phyloP scores from a whole-genome alignment of 2,888 invertebrate species.

The Drosophila formosana region DNA sequence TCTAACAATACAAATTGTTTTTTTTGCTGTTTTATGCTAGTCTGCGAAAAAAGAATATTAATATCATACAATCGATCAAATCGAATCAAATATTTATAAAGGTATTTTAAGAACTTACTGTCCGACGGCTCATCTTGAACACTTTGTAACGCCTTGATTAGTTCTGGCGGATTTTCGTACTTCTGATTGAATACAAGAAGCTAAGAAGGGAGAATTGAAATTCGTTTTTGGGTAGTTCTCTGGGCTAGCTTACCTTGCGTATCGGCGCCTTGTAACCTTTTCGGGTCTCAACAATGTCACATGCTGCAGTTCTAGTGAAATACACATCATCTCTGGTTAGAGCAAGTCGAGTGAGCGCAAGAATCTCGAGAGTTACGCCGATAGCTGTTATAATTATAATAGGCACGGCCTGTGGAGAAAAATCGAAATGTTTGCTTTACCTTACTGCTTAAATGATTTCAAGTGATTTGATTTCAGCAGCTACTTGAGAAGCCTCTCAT shows the following conservation, averaged over 20 bases:
- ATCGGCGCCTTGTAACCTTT: conserved; percentile 50
- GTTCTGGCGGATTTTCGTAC: conserved; percentile 56
- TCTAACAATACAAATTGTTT: no score
- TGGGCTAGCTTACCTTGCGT: conserved; percentile 61
- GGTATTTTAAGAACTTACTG: background rate
- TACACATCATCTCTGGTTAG: conserved; percentile 73
- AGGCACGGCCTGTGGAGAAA: conserved; percentile 66
- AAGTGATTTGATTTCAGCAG: conserved; percentile 20
- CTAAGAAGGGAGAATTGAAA: conserved; percentile 20
- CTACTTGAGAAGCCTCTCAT: conserved; percentile 12
- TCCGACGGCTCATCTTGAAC: conserved; percentile 12
- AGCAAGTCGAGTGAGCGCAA: conserved; percentile 36
- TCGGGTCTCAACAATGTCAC: conserved; percentile 68
- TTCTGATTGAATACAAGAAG: conserved; percentile 55
- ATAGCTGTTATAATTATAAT: conserved; percentile 37
- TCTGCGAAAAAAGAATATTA: no score
- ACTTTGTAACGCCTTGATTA: conserved; percentile 59
- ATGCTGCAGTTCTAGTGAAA: conserved; percentile 55
- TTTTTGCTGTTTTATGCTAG: no score
- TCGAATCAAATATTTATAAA: no score
- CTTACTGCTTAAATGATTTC: conserved; percentile 7
- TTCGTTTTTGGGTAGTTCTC: background rate
- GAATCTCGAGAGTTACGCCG: conserved; percentile 42
- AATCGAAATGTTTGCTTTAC: background rate
- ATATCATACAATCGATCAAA: no score